These are phyloP conservation scores for Teleogryllus occipitalis DNA, from an alignment of 1,140 invertebrate genomes.

Conservation along the genomic window DNA sequence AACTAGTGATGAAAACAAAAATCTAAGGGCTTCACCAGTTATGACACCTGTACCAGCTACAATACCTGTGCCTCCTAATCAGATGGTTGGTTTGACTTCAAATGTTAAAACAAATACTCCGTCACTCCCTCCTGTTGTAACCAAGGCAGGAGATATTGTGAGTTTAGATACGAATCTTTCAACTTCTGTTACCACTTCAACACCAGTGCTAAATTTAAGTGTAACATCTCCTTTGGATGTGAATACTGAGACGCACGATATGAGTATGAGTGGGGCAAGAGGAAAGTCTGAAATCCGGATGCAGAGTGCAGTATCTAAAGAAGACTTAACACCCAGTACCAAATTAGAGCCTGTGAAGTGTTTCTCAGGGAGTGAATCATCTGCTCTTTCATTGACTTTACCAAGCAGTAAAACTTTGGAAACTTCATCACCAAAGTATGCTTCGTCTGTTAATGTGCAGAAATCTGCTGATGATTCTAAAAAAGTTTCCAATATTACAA, in stretches of 20 bases:
- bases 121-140: not conserved
- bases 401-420: conserved; percentile 9
- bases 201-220: not conserved
- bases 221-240: not conserved
- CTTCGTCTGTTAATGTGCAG: conserved; percentile 5
- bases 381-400: conserved; percentile 9
- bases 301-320: not conserved
- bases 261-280: not conserved
- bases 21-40: not conserved
- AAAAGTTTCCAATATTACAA: conserved; percentile 6
- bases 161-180: conserved; percentile 9
- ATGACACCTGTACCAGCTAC: not conserved
- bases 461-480: conserved; percentile 14
- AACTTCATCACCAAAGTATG: not conserved
- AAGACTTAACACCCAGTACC: not conserved
- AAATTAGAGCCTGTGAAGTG: not conserved
- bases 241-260: not conserved
- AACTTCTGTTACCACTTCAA: conserved; percentile 5
- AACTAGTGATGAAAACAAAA: conserved; percentile 21
- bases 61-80: not conserved
- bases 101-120: not conserved
- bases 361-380: conserved; percentile 6
- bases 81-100: not conserved
- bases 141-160: not conserved
- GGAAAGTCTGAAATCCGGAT: not conserved